Base-by-base conservation (phyloP, 2,113 vertebrate genomes). In the Gymnarchus niloticus region DNA sequence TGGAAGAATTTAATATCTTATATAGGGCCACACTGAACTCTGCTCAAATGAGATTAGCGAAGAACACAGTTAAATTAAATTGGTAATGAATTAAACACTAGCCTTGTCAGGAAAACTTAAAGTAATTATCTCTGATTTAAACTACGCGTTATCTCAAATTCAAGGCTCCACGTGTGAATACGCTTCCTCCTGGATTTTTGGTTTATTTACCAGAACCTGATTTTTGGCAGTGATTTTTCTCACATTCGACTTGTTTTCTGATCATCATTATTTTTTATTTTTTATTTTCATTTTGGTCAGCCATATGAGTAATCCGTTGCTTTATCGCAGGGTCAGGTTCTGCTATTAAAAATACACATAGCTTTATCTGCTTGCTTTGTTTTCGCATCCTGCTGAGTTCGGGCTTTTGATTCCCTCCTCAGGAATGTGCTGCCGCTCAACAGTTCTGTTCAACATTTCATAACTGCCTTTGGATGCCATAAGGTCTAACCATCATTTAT, bases 41-140 rank as follows among this genome's bases (percentile, higher is more conserved):
- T 86, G 83, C 83, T 80, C 78, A 86, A 85, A 86, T 73, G 84
- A 88, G 88, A 89, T 89, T 83, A 90, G 86, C 37, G n/a, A 85
- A 81, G 87, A 91, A 88, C 82, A 85, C 81, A 87, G 86, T 76
- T 83, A 83, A 83, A 87, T 89, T 84, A 87, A 87, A 88, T 87
- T 83, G 85, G 83, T 87, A 88, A 89, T 90, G 85, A 90, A 90
- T 90, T 89, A 91, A 90, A 88, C 86, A 89, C 89, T 83, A 87
- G 65, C 86, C 82, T 69, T 86, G 81, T 86, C 86, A 84, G 86
- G 81, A 83, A 83, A 84, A 86, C 81, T 86, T 77, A 78, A 73
- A 84, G 86, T 86, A 86, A 83, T 86, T 83, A 86, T 83, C 81
- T 82, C 19, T 83, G 81, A 83, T 86, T 86, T 86, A 78, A 86